These are phyloP conservation scores for Brachirus orientalis DNA, from an alignment of 2,113 vertebrate species.

Conservation along the genomic window DNA sequence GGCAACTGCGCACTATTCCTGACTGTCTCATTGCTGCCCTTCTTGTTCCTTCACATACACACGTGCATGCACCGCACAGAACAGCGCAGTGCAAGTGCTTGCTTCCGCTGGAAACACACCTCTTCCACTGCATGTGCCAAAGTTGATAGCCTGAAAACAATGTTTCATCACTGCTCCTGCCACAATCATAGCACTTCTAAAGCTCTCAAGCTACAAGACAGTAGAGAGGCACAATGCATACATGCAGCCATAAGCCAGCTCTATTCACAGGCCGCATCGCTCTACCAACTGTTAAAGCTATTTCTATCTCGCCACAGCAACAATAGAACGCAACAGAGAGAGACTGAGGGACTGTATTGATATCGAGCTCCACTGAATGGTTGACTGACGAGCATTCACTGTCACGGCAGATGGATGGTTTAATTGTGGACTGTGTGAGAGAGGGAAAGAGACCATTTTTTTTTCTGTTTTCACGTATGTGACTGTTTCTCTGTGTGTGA, in stretches of 20 bases:
- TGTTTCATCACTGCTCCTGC: slow-evolving; percentile 46
- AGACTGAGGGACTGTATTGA: slow-evolving; percentile 64
- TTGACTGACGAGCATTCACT: slow-evolving; percentile 55
- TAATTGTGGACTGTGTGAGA: slow-evolving; percentile 65
- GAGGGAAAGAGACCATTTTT: slow-evolving; percentile 35
- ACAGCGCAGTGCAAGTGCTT: slow-evolving; percentile 21
- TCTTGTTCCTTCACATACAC: not conserved
- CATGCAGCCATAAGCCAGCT: slow-evolving; percentile 46
- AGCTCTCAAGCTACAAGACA: slow-evolving; percentile 53
- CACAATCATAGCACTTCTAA: slow-evolving; percentile 60
- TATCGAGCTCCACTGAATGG: slow-evolving; percentile 63
- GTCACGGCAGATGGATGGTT: slow-evolving; percentile 67
- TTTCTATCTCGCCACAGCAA: slow-evolving; percentile 57
- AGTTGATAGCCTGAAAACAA: slow-evolving; percentile 64
- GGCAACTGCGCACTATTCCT: not conserved
- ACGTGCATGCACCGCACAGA: slow-evolving; percentile 34
- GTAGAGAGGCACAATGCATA: slow-evolving; percentile 51
- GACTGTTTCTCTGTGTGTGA: slow-evolving; percentile 22
- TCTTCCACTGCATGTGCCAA: slow-evolving; percentile 31
- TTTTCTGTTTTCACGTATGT: slow-evolving; percentile 24
- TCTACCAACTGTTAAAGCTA: slow-evolving; percentile 60
- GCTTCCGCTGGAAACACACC: slow-evolving; percentile 37
- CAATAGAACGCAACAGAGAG: slow-evolving; percentile 54
- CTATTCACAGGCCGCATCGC: slow-evolving; percentile 56
- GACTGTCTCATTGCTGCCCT: not conserved